Evolutionary conservation across 1,140 invertebrate genomes (phyloP).

Genomic region (Euwallacea fornicatus): DNA sequence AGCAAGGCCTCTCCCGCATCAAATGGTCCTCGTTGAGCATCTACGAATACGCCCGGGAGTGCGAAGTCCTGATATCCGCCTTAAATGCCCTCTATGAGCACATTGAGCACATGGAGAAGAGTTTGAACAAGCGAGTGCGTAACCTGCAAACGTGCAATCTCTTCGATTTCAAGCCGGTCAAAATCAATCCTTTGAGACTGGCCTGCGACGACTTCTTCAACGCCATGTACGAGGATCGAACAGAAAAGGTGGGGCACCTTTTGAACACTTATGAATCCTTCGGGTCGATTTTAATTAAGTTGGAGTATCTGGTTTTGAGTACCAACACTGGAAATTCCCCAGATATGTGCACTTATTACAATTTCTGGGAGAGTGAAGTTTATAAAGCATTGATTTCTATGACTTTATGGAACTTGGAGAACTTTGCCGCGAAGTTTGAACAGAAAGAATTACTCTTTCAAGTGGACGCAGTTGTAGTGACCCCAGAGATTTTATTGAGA

Average conservation of each 20-base stretch:
- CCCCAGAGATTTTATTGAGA: slow-evolving; percentile 72
- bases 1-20: slow-evolving; percentile 76
- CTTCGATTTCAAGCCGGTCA: slow-evolving; percentile 44
- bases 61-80: slow-evolving; percentile 58
- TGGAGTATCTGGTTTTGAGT: slow-evolving; percentile 74
- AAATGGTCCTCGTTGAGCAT: slow-evolving; percentile 85
- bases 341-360: slow-evolving; percentile 69
- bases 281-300: slow-evolving; percentile 76
- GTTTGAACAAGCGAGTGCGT: slow-evolving; percentile 64
- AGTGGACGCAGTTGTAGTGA: slow-evolving; percentile 71
- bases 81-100: slow-evolving; percentile 69
- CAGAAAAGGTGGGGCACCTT: slow-evolving; percentile 66
- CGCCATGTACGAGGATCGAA: slow-evolving; percentile 67
- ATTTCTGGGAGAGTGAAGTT: slow-evolving; percentile 70
- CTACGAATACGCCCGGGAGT: slow-evolving; percentile 67
- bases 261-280: slow-evolving; percentile 71
- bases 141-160: slow-evolving; percentile 43
- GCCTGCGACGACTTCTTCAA: slow-evolving; percentile 62
- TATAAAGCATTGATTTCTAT: slow-evolving; percentile 64
- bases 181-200: slow-evolving; percentile 37
- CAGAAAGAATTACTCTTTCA: slow-evolving; percentile 69
- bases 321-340: slow-evolving; percentile 65
- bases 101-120: slow-evolving; percentile 73
- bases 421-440: slow-evolving; percentile 66
- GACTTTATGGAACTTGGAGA: slow-evolving; percentile 69